These are phyloP conservation scores for Stenichneumon culpator DNA, from an alignment of 2,888 invertebrate species.

Conservation along the genomic window DNA sequence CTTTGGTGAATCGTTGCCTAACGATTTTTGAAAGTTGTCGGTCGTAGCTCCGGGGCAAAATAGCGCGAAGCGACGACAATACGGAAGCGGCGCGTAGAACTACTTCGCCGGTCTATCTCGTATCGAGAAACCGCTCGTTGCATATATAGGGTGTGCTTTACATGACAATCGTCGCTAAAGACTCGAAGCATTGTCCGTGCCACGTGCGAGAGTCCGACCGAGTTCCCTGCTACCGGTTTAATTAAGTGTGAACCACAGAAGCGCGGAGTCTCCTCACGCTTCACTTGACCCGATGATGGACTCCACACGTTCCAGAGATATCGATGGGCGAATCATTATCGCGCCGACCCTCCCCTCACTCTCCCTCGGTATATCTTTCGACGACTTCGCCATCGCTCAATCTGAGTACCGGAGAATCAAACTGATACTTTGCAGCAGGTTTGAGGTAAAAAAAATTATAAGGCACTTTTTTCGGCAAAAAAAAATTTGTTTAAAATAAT, in stretches of 20 bases:
- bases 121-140: constrained; percentile 78
- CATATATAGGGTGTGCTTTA: constrained; percentile 83
- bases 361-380: constrained; percentile 20
- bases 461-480: no score
- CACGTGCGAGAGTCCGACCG: constrained; percentile 83
- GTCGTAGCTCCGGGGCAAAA: constrained; percentile 45
- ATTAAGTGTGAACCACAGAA: constrained; percentile 85
- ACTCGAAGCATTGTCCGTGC: constrained; percentile 83
- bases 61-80: constrained; percentile 46
- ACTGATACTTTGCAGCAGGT: background rate
- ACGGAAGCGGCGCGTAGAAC: constrained; percentile 52
- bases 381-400: background rate
- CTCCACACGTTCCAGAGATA: constrained; percentile 67
- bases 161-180: constrained; percentile 85
- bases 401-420: constrained; percentile 23
- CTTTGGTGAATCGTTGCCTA: constrained; percentile 69
- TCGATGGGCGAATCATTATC: constrained; percentile 63
- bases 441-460: background rate
- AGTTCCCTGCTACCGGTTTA: constrained; percentile 83
- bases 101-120: constrained; percentile 69
- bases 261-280: constrained; percentile 80
- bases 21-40: constrained; percentile 71
- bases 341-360: constrained; percentile 5
- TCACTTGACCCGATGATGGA: constrained; percentile 84
- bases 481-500: background rate